Evolutionary conservation across 2,113 vertebrate genomes (phyloP), one percentile per base, ranked within the genome.

Genomic region (Leucopsar rothschildi): DNA sequence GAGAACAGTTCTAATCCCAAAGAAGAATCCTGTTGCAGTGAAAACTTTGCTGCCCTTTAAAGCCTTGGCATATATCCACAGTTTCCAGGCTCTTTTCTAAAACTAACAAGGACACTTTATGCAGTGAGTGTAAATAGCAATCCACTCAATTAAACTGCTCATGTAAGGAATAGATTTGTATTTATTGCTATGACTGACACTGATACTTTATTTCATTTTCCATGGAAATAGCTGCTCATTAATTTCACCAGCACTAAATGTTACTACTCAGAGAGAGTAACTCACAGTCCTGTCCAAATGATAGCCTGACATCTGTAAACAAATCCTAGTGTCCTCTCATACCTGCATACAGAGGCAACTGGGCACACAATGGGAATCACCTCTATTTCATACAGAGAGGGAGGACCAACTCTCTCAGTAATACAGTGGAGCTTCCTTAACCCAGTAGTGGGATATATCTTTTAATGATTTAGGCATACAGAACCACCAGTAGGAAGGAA

Each of bases 1-100:
- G 65, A 90, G 56, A 91, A 66, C 39, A 66, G 39, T 35, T 92
- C 59, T 88, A 92, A 94, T 80, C 37, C 91, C 66, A 5, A 53
- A 75, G 80, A 0, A 84, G 86, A 82, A 88, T 68, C 63, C 53
- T 82, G 10, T 59, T 66, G 78, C 61, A 94, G 86, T 52, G 64
- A 96, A 96, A 93, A 86, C 61, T 90, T 83, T n/a, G 73, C 59
- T 92, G 93, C 87, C 86, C 82, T 96, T 97, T 94, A 79, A 92
- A 93, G 28, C 50, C 50, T 76, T 92, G 95, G 82, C 93, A 89
- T 59, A 75, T 52, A 91, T 55, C 72, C 72, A 94, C 75, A 72
- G 72, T 81, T 87, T 76, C 82, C 75, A 81, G 31, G 39, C 65
- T 90, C 66, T 91, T 79, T 76, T 75, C 86, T 88, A 82, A 91